phyloP scores from a whole-genome alignment of 2,888 invertebrate genomes.

The Leptogaster cylindrica region DNA sequence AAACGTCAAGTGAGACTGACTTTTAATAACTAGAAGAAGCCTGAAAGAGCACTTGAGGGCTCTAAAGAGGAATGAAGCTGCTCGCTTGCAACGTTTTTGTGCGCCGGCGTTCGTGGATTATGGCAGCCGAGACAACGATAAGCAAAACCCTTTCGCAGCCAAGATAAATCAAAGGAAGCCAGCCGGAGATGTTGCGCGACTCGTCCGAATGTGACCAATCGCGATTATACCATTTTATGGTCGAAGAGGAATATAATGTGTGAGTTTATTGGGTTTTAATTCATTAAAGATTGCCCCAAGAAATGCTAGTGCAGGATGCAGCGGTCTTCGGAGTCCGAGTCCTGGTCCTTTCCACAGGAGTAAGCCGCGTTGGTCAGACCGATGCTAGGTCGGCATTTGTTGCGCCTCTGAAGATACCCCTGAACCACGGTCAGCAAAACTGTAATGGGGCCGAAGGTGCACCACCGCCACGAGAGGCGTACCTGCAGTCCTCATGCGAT shows the following conservation, averaged over 20 bases:
- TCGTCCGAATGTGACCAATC: slow-evolving; percentile 44
- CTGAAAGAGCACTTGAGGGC: too few species aligned
- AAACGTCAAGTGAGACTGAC: too few species aligned
- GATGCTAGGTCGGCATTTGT: not conserved
- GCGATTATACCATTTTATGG: slow-evolving; percentile 46
- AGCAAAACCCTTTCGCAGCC: slow-evolving; percentile 6
- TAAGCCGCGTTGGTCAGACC: not conserved
- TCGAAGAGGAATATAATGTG: slow-evolving; percentile 44
- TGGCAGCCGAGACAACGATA: not conserved
- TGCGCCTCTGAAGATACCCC: too few species aligned
- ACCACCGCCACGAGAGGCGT: slow-evolving; percentile 6
- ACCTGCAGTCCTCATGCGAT: slow-evolving; percentile 5
- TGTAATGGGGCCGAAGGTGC: not conserved
- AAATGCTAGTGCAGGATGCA: not conserved
- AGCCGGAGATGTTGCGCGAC: not conserved
- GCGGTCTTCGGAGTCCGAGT: not conserved
- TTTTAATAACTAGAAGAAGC: too few species aligned
- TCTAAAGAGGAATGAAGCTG: too few species aligned
- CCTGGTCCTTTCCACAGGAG: not conserved
- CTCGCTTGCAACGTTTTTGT: too few species aligned
- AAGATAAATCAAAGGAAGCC: slow-evolving; percentile 12
- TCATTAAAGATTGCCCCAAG: slow-evolving; percentile 43
- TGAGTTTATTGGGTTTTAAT: slow-evolving; percentile 47
- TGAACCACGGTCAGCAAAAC: slow-evolving; percentile 2
- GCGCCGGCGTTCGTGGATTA: too few species aligned